Base-by-base conservation (phyloP, 1,140 invertebrate species). In the Hyposmocoma kahamanoa region DNA sequence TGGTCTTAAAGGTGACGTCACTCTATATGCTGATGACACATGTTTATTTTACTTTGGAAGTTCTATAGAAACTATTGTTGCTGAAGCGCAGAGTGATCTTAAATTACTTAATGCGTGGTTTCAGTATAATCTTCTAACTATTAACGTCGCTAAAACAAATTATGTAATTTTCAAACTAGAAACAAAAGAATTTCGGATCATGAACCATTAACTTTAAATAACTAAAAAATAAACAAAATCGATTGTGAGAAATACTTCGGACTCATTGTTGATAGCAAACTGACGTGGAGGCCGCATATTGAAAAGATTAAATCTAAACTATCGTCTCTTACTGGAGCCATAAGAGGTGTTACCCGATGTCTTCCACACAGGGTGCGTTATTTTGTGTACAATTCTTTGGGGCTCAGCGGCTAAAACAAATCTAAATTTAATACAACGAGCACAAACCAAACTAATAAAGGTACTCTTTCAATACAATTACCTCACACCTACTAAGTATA, bases 391-490 rank as follows among this genome's bases (percentile, higher is more conserved):
- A 57, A 61, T 39, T 53, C 45, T 4, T 15, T 60, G 4, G 34
- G 50, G n/a, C n/a, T n/a, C n/a, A n/a, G n/a, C n/a, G 47, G 45
- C n/a, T n/a, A n/a, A n/a, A n/a, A n/a, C n/a, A n/a, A n/a, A n/a
- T n/a, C n/a, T n/a, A n/a, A n/a, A n/a, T 13, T 22, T 59, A 45
- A 42, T 59, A 41, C 45, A 59, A 54, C 32, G 17, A 22, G 10
- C 41, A 13, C 51, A 59, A 46, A 59, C 54, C 42, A 59, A 59
- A 59, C 15, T 59, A 4, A 52, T 59, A 1, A 59, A 59, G 47
- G 20, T 24, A 9, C 21, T 59, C 34, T 59, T 59, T 44, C 26
- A 42, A 19, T 52, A 34, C 18, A 18, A 59, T 22, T 55, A 11
- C 22, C 34, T 49, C 22, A 47, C 53, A n/a, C n/a, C 48, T 2